Evolutionary conservation across 2,113 vertebrate genomes (phyloP).

Genomic region (Egretta garzetta): DNA sequence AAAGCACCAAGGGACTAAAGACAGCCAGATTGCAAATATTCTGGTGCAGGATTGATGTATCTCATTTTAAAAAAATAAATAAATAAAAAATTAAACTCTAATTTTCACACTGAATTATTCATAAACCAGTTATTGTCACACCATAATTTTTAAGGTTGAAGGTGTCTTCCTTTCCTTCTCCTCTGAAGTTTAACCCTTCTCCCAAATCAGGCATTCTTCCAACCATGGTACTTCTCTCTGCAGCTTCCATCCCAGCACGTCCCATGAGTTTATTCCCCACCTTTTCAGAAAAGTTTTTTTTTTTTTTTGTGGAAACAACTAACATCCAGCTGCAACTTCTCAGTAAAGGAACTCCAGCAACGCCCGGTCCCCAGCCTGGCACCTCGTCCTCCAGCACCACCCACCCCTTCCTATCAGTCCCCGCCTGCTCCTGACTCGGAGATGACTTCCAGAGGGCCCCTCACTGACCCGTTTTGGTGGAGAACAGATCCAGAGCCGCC

Average conservation of each 20-base stretch:
- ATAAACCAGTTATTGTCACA: not conserved
- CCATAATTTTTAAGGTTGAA: not conserved
- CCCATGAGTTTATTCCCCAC: not conserved
- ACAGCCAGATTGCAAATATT: not conserved
- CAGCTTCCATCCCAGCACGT: not conserved
- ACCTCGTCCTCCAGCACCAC: not conserved
- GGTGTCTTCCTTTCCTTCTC: not conserved
- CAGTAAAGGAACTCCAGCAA: not conserved
- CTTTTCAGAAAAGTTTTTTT: not conserved
- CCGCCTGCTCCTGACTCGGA: not conserved
- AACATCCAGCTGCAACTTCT: not conserved
- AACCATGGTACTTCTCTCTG: not conserved
- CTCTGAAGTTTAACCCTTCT: not conserved
- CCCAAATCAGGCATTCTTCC: not conserved
- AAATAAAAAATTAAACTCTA: not conserved
- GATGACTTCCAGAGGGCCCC: not conserved
- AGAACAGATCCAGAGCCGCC: not conserved
- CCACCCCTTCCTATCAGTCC: rapidly evolving
- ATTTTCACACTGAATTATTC: not conserved
- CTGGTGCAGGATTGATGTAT: not conserved
- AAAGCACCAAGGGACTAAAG: not conserved
- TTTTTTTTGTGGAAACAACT: not conserved
- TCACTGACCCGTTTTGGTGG: not conserved
- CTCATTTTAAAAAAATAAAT: not conserved
- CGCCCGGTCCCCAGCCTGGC: not conserved